Percentiles rank a stretch among this genome's conserved stretches.
Conservation (phyloP, 1,140 invertebrate genomes). For the Drosophila serrata region DNA sequence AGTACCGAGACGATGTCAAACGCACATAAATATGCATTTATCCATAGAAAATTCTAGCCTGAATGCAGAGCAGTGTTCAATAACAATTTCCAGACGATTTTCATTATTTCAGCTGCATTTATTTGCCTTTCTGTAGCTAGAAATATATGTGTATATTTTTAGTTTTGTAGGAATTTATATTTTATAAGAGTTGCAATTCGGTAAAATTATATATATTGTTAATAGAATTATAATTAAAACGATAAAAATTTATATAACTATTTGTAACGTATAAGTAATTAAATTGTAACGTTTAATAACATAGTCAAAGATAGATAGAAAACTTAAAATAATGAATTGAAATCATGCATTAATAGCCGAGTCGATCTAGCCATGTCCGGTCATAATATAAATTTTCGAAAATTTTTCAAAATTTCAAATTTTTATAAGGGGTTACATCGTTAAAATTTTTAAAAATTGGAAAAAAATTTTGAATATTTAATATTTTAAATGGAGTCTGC, state of each 20-base stretch:
- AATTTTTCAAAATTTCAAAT: no score
- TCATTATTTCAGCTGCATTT: neutral
- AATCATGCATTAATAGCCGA: no score
- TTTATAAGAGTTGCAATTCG: neutral
- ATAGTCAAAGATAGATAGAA: neutral
- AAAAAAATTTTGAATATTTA: no score
- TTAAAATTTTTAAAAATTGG: no score
- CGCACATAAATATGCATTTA: conserved; percentile 46
- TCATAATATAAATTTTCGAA: no score
- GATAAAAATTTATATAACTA: no score
- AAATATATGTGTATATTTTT: neutral
- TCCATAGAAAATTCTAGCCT: conserved; percentile 10
- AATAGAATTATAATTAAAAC: neutral
- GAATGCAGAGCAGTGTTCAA: conserved; percentile 1
- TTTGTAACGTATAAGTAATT: neutral
- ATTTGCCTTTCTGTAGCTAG: neutral
- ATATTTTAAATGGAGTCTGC: no score
- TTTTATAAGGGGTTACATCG: no score
- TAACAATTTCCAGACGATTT: conserved; percentile 5
- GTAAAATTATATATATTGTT: neutral
- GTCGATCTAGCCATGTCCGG: no score
- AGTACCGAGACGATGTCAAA: conserved; percentile 30
- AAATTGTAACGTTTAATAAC: neutral
- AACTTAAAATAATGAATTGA: neutral
- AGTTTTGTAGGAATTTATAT: neutral